A percentile compares a stretch with the other conserved stretches of the same genome.
phyloP scores from a whole-genome alignment of 1,140 invertebrate genomes.

The Hyposmocoma kahamanoa region DNA sequence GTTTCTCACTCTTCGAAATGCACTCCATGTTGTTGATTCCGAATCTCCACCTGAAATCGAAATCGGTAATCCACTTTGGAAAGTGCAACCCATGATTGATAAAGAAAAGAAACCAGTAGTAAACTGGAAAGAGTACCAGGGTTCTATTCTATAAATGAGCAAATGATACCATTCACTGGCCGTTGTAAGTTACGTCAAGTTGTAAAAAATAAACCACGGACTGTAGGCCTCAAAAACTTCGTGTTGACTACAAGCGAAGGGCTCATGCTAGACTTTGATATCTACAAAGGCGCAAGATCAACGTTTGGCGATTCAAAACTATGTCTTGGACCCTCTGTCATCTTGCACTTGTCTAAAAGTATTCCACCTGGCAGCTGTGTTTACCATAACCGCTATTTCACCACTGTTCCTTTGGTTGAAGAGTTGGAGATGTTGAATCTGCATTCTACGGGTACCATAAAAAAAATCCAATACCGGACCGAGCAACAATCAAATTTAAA shows the following conservation, averaged over 20 bases:
- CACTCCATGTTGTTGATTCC: constrained; percentile 10
- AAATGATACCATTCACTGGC: constrained; percentile 1
- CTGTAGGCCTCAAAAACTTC: constrained; percentile 28
- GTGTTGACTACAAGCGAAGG: constrained; percentile 25
- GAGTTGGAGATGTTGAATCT: constrained; percentile 7
- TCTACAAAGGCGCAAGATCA: constrained; percentile 22
- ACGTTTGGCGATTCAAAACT: constrained; percentile 12
- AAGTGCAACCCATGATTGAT: constrained; percentile 15
- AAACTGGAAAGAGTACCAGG: constrained; percentile 11
- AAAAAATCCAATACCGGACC: constrained; percentile 18
- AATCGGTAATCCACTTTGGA: constrained; percentile 10
- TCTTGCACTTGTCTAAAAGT: constrained; percentile 20
- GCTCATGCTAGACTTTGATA: constrained; percentile 33
- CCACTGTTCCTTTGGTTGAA: constrained; percentile 20
- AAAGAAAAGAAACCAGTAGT: constrained; percentile 9
- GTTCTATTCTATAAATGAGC: constrained; percentile 1
- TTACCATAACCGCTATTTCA: constrained; percentile 24
- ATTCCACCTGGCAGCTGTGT: constrained; percentile 24
- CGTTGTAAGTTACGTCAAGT: neutral
- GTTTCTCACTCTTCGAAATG: constrained; percentile 8
- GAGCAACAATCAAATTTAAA: constrained; percentile 17
- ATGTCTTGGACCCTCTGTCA: constrained; percentile 20
- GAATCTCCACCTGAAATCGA: constrained; percentile 3
- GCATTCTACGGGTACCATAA: constrained; percentile 20
- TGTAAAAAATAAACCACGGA: constrained; percentile 14